phyloP scores from a whole-genome alignment of 2,888 invertebrate species.

The Noctua janthina region DNA sequence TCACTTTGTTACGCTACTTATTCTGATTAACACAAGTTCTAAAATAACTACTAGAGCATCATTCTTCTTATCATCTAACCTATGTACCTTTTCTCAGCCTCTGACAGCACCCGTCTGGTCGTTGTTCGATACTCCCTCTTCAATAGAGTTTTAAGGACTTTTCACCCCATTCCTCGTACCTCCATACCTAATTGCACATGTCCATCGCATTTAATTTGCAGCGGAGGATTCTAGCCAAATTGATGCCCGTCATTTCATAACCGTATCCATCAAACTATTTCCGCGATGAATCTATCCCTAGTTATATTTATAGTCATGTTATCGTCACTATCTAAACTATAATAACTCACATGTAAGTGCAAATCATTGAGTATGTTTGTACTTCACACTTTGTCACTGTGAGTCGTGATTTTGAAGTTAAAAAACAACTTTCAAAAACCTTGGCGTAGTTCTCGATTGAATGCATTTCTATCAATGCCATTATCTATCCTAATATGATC shows the following conservation, averaged over 20 bases:
- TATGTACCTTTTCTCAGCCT: not conserved
- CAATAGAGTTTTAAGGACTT: not conserved
- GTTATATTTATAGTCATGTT: not conserved
- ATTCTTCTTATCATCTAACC: not conserved
- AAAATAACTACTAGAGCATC: not conserved
- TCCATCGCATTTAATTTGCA: not conserved
- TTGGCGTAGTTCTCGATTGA: conserved; percentile 24
- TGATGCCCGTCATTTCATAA: not conserved
- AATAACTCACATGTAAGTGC: not conserved
- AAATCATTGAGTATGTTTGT: not conserved
- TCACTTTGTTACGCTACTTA: not conserved
- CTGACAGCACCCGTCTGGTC: not conserved
- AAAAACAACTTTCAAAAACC: conserved; percentile 63
- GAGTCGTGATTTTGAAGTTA: conserved; percentile 42
- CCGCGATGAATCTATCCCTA: not conserved
- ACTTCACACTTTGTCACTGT: conserved; percentile 14
- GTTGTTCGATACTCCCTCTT: not conserved
- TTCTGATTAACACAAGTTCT: not conserved
- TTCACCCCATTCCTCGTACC: not conserved
- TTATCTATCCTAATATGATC: conserved; percentile 13
- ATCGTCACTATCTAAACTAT: not conserved
- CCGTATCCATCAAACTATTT: not conserved
- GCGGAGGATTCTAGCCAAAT: not conserved
- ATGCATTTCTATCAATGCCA: conserved; percentile 38
- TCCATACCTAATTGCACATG: not conserved